A percentile compares a stretch with the other conserved stretches of the same genome.
These are phyloP conservation scores for Drosophila insularis DNA, from an alignment of 1,140 invertebrate species.

Conservation along the genomic window DNA sequence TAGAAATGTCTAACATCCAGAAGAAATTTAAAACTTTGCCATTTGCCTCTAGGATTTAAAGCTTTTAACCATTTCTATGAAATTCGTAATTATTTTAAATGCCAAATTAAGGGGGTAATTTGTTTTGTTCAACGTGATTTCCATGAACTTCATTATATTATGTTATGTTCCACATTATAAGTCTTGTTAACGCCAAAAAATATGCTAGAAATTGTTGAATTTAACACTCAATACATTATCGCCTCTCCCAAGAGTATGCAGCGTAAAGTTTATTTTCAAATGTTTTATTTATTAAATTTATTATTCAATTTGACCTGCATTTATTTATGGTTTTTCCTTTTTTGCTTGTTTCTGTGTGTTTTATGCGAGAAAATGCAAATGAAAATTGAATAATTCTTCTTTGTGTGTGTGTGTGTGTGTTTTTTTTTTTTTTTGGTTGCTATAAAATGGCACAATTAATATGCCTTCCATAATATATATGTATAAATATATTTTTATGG, in stretches of 20 bases:
- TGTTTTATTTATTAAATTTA: constrained; percentile 60
- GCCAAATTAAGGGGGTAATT: neutral
- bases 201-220: neutral
- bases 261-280: constrained; percentile 5
- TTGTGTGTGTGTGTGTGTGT: neutral
- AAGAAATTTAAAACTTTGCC: too few species aligned
- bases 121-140: neutral
- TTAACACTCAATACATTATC: neutral
- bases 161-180: too few species aligned
- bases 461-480: constrained; percentile 25
- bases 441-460: constrained; percentile 61
- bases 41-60: too few species aligned
- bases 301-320: constrained; percentile 60
- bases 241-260: neutral
- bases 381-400: constrained; percentile 28
- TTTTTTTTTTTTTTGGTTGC: constrained; percentile 27
- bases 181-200: neutral
- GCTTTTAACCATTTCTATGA: too few species aligned
- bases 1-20: too few species aligned
- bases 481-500: too few species aligned
- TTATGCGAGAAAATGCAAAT: constrained; percentile 37
- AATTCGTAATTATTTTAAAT: too few species aligned
- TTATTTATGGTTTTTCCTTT: constrained; percentile 15
- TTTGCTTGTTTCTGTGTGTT: constrained; percentile 25
- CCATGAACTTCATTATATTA: too few species aligned